Conservation (phyloP, 1,140 invertebrate genomes). For the Drosophila lowei region DNA sequence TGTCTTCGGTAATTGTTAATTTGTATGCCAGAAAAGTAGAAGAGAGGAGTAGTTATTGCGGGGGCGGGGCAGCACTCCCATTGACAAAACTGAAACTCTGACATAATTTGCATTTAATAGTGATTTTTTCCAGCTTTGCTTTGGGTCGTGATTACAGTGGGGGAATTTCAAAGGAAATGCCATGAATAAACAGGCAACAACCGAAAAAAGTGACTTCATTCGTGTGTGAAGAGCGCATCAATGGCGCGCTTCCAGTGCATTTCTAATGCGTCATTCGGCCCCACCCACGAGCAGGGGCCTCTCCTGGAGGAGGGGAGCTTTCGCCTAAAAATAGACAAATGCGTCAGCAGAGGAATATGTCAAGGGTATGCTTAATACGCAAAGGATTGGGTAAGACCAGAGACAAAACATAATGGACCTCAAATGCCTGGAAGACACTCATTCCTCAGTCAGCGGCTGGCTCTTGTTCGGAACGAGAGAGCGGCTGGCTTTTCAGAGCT, state of each 20-base stretch:
- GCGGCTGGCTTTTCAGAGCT: too few relatives aligned
- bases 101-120: slow-evolving; percentile 79
- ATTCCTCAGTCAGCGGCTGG: too few relatives aligned
- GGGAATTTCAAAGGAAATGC: slow-evolving; percentile 33
- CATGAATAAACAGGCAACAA: slow-evolving; percentile 11
- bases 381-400: too few relatives aligned
- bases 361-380: too few relatives aligned
- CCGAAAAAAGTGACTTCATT: too few relatives aligned
- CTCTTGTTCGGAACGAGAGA: too few relatives aligned
- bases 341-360: slow-evolving; percentile 3
- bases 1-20: slow-evolving; percentile 56
- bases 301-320: slow-evolving; percentile 11
- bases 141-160: slow-evolving; percentile 33
- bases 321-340: slow-evolving; percentile 19
- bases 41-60: slow-evolving; percentile 7
- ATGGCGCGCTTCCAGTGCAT: not conserved
- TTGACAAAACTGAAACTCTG: slow-evolving; percentile 49
- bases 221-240: too few relatives aligned
- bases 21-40: slow-evolving; percentile 58
- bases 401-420: too few relatives aligned
- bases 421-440: too few relatives aligned
- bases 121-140: slow-evolving; percentile 30
- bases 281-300: too few relatives aligned
- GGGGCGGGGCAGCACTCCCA: slow-evolving; percentile 7
- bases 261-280: not conserved